Conservation (phyloP, 2,113 vertebrate genomes). For the Chiloscyllium plagiosum region DNA sequence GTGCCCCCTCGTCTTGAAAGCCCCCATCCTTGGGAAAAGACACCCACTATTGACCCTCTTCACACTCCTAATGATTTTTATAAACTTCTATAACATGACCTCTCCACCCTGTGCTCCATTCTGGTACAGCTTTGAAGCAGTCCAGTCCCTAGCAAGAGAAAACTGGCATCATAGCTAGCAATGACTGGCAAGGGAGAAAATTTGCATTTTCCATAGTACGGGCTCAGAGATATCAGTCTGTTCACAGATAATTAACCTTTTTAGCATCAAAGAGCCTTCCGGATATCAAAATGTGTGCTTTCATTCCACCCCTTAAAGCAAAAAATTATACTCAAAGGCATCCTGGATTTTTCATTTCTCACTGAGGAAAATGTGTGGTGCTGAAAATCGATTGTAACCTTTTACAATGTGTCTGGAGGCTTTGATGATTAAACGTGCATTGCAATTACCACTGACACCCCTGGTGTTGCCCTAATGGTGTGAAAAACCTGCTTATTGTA, state of each 20-base stretch:
- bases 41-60: no score
- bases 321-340: background rate
- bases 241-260: conserved; percentile 12
- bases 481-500: background rate
- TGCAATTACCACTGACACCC: background rate
- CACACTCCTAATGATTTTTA: no score
- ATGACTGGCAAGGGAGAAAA: background rate
- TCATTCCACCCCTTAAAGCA: background rate
- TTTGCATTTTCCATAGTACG: background rate
- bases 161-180: background rate
- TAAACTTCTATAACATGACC: no score
- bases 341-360: background rate
- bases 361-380: no score
- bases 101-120: no score
- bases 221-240: background rate
- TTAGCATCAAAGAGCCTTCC: background rate
- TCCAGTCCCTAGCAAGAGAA: background rate
- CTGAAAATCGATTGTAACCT: no score
- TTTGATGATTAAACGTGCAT: no score
- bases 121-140: no score
- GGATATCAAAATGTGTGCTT: background rate
- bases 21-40: no score
- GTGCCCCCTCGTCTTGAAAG: no score
- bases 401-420: background rate
- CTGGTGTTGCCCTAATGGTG: background rate